Conservation (phyloP, 2,113 vertebrate species). For the Oryctolagus cuniculus region DNA sequence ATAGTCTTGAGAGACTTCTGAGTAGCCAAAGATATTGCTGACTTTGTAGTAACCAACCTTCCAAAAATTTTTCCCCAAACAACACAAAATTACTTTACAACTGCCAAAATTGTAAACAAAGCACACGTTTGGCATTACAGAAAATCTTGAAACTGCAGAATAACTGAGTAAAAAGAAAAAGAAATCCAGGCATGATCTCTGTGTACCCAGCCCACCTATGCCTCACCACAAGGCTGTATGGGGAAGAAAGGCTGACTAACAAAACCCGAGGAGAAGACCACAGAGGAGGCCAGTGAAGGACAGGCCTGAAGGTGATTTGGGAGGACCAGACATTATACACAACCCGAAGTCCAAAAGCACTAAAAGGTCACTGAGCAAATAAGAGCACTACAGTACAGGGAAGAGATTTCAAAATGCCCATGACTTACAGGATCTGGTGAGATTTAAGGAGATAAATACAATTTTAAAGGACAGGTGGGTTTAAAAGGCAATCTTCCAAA, state of each 20-base stretch:
- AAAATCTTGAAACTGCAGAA: background rate
- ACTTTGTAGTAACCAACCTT: background rate
- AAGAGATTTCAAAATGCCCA: slow-evolving; percentile 18
- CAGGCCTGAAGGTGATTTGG: background rate
- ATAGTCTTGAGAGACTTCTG: background rate
- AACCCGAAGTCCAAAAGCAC: background rate
- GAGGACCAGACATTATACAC: background rate
- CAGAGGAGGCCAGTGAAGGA: background rate
- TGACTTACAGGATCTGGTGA: background rate
- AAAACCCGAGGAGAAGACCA: background rate
- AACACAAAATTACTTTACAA: background rate
- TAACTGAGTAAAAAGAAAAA: background rate
- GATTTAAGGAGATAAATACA: slow-evolving; percentile 16
- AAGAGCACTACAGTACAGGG: background rate
- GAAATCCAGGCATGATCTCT: background rate
- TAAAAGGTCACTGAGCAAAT: background rate
- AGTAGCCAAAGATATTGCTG: background rate
- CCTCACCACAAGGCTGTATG: background rate
- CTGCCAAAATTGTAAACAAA: background rate
- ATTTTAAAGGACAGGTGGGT: background rate
- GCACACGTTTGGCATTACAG: background rate
- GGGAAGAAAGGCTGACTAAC: background rate
- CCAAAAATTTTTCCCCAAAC: background rate
- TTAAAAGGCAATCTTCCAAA: slow-evolving; percentile 40
- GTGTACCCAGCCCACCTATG: background rate